Conservation (phyloP, 2,113 vertebrate species). For the Strigops habroptila region DNA sequence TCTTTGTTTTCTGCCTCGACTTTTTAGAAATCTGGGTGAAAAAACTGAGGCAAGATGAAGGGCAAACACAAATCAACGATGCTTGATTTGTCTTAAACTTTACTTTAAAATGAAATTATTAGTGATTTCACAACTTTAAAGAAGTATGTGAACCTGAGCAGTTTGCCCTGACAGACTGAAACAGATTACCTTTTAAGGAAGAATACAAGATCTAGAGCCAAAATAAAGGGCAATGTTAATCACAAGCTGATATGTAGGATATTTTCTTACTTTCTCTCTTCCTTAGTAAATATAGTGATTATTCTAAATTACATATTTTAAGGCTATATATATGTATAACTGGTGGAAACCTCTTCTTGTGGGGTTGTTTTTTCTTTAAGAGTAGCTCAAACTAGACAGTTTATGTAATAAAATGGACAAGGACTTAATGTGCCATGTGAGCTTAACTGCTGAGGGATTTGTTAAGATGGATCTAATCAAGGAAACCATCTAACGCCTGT, state of each 20-base stretch:
- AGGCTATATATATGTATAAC: background rate
- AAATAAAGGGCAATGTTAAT: background rate
- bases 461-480: background rate
- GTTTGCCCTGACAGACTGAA: background rate
- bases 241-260: background rate
- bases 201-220: background rate
- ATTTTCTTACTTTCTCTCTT: background rate
- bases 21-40: background rate
- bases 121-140: background rate
- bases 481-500: background rate
- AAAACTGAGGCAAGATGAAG: background rate
- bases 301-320: background rate
- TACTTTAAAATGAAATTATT: background rate
- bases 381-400: background rate
- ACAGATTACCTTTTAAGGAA: background rate
- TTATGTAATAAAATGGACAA: background rate
- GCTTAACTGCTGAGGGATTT: background rate
- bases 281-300: background rate
- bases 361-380: background rate
- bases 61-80: background rate
- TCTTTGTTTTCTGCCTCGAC: background rate
- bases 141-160: background rate
- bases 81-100: background rate
- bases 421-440: background rate
- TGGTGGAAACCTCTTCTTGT: background rate